Evolutionary conservation across 2,113 vertebrate genomes (phyloP).

Genomic region (Orthonyx spaldingii): DNA sequence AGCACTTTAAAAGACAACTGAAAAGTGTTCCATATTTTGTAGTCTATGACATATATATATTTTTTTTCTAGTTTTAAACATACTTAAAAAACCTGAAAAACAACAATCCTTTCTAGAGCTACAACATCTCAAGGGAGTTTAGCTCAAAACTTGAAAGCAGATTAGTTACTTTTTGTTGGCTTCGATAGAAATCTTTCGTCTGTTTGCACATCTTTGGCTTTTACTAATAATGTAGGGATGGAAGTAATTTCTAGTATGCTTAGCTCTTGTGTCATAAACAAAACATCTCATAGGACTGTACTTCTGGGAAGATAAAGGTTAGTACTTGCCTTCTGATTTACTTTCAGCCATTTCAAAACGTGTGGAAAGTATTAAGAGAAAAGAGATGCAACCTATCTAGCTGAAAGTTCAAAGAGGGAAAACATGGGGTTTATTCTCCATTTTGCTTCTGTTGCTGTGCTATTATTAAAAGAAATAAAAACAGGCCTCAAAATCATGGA

Average conservation of each 20-base stretch:
- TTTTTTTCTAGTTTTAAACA: background rate
- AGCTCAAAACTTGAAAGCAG: slow-evolving; percentile 46
- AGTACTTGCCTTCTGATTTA: background rate
- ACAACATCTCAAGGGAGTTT: background rate
- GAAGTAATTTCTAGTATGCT: background rate
- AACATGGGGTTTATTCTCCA: background rate
- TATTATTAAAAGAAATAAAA: background rate
- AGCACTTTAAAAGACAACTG: slow-evolving; percentile 25
- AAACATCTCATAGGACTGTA: background rate
- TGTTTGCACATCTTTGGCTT: background rate
- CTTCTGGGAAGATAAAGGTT: background rate
- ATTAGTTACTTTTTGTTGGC: slow-evolving; percentile 38
- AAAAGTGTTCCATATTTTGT: background rate
- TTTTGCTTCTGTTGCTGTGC: background rate
- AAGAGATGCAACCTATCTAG: background rate
- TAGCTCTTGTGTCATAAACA: background rate
- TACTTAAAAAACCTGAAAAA: background rate
- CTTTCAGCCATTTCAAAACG: background rate
- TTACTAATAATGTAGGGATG: background rate
- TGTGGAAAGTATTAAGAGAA: background rate
- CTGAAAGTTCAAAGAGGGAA: background rate
- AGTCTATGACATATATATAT: background rate
- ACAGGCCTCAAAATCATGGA: background rate
- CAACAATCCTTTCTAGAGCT: background rate
- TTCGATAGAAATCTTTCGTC: slow-evolving; percentile 50